Conservation (phyloP, 1,140 invertebrate genomes). For the Sogatella furcifera region DNA sequence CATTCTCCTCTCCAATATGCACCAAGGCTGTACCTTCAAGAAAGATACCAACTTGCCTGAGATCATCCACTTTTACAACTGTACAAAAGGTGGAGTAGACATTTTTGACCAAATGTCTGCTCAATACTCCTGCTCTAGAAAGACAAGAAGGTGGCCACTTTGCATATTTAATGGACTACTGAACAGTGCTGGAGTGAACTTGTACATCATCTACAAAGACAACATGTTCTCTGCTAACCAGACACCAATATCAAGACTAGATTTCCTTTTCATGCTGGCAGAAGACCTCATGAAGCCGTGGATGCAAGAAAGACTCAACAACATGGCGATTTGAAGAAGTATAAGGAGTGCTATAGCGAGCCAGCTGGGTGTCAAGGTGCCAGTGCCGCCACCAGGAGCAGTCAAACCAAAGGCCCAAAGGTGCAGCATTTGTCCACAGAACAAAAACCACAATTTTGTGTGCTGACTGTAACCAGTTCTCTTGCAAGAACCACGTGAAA, state of each 20-base stretch:
- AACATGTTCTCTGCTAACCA: background rate
- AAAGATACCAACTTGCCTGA: constrained; percentile 28
- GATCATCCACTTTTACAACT: constrained; percentile 34
- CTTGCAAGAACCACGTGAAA: background rate
- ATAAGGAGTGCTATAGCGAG: background rate
- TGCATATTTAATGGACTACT: constrained; percentile 26
- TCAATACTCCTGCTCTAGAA: constrained; percentile 25
- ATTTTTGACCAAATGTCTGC: constrained; percentile 34
- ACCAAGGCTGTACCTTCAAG: constrained; percentile 16
- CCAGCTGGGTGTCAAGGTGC: background rate
- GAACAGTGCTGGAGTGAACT: constrained; percentile 23
- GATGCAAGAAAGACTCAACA: background rate
- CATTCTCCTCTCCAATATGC: constrained; percentile 24
- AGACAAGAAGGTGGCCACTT: constrained; percentile 30
- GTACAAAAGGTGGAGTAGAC: constrained; percentile 37
- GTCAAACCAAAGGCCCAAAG: background rate
- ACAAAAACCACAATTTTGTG: constrained; percentile 3
- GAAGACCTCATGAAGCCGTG: constrained; percentile 4
- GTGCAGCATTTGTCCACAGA: background rate
- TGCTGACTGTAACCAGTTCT: background rate
- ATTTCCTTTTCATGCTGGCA: background rate
- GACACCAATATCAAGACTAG: constrained; percentile 3
- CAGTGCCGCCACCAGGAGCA: background rate
- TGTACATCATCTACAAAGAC: constrained; percentile 8
- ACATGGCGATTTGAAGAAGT: background rate